Conservation (phyloP, 2,888 invertebrate genomes). For the Exephanes ischioxanthus region DNA sequence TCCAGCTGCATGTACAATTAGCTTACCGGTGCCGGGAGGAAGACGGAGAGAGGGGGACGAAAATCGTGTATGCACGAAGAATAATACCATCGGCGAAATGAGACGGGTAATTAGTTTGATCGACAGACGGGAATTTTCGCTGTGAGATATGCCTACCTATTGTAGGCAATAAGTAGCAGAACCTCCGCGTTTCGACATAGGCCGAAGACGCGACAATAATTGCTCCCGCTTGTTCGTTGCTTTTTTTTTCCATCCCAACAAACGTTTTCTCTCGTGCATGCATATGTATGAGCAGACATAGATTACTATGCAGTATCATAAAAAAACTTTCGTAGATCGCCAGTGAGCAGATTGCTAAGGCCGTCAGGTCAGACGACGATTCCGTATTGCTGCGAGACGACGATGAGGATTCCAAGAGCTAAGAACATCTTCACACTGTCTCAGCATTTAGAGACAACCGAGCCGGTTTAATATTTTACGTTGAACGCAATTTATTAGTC, state of each 20-base stretch:
- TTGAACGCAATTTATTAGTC: too few species aligned
- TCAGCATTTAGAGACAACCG: too few species aligned
- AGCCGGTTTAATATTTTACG: too few species aligned
- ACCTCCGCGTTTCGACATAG: conserved; percentile 39
- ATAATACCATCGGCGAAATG: conserved; percentile 42
- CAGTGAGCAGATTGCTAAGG: conserved; percentile 13
- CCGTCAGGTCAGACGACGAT: conserved; percentile 27
- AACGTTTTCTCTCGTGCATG: conserved; percentile 18
- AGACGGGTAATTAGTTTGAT: conserved; percentile 60
- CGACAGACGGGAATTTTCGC: conserved; percentile 56
- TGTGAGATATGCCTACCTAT: conserved; percentile 25
- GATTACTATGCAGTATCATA: not conserved
- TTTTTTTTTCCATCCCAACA: not conserved
- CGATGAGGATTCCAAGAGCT: not conserved
- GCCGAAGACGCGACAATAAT: conserved; percentile 49
- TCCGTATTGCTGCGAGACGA: conserved; percentile 19
- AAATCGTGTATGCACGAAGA: conserved; percentile 49
- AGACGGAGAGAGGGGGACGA: conserved; percentile 35
- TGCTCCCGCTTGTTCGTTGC: conserved; percentile 19
- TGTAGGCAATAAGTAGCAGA: conserved; percentile 10
- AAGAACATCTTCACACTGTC: not conserved
- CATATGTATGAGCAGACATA: conserved; percentile 5
- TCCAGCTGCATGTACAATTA: not conserved
- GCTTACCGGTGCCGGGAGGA: not conserved
- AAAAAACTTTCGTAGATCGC: conserved; percentile 1